These are phyloP conservation scores for Venustoraphidia nigricollis DNA, from an alignment of 2,888 invertebrate species.

Conservation along the genomic window DNA sequence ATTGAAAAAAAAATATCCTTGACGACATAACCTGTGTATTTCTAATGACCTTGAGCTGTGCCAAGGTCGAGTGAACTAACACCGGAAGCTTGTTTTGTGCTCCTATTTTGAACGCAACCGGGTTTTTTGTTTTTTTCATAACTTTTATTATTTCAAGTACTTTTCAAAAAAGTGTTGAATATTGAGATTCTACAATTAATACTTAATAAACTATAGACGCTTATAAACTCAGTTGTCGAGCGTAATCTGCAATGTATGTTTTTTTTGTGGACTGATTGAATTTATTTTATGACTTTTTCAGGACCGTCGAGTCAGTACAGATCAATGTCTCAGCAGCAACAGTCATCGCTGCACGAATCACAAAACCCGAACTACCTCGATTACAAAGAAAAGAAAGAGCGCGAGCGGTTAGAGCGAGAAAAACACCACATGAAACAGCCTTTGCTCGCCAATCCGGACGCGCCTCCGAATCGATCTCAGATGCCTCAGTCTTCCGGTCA, in stretches of 20 bases:
- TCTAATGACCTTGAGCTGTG: no score
- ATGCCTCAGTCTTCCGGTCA: constrained; percentile 1
- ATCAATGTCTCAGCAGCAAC: constrained; percentile 19
- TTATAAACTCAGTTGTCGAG: no score
- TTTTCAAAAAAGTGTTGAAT: no score
- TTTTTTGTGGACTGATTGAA: neutral
- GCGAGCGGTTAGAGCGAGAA: constrained; percentile 42
- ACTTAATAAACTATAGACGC: no score
- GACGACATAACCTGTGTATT: no score
- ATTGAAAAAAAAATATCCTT: no score
- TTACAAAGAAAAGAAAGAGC: constrained; percentile 45
- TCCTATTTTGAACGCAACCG: no score
- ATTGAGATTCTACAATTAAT: no score
- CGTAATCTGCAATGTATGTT: neutral
- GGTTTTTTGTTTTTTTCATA: no score
- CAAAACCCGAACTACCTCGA: constrained; percentile 41
- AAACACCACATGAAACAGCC: constrained; percentile 18
- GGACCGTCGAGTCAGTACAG: constrained; percentile 10
- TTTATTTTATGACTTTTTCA: constrained; percentile 2
- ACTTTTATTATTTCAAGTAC: no score
- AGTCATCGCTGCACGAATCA: constrained; percentile 23
- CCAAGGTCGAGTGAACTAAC: no score
- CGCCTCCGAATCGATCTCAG: constrained; percentile 16
- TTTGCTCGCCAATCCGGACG: constrained; percentile 16
- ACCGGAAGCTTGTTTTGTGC: no score